Percentiles rank a stretch among this genome's conserved stretches.
Evolutionary conservation across 2,797 vertebrate species (phyloP).

Genomic region (Myoxocephalus aenaeus): DNA sequence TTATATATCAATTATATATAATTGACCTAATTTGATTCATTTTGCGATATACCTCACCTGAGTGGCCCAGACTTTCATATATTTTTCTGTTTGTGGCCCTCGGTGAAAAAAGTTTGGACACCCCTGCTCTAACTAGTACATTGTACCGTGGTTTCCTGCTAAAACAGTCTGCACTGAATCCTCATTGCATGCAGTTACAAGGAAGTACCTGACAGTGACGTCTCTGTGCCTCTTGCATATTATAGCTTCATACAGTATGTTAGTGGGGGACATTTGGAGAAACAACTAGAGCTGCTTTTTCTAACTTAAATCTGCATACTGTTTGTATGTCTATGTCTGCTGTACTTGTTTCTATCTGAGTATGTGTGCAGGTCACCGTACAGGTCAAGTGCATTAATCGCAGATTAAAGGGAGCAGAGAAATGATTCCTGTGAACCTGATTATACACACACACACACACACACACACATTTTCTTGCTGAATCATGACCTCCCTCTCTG

Average conservation of each 20-base stretch:
- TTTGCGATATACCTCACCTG: no score
- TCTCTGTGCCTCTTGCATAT: neutral
- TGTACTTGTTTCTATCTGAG: neutral
- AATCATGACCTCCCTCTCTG: slow-evolving; percentile 66
- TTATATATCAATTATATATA: no score
- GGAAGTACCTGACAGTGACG: slow-evolving; percentile 9
- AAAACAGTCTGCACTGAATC: slow-evolving; percentile 6
- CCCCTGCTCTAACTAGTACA: slow-evolving; percentile 4
- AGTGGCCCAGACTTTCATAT: no score
- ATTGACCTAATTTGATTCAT: no score
- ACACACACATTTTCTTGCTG: slow-evolving; percentile 51
- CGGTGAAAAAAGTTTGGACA: no score
- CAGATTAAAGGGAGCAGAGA: slow-evolving; percentile 44
- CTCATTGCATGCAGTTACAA: slow-evolving; percentile 1
- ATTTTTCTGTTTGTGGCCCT: no score
- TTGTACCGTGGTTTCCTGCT: slow-evolving; percentile 11
- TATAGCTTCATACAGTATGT: neutral
- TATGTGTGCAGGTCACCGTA: slow-evolving; percentile 1
- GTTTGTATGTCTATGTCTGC: neutral
- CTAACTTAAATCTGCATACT: neutral
- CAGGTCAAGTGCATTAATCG: slow-evolving; percentile 42
- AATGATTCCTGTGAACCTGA: slow-evolving; percentile 38
- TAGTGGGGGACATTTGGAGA: neutral
- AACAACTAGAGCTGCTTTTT: neutral
- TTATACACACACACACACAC: neutral